Evolutionary conservation across 2,797 vertebrate species (phyloP).

Genomic region (Paramormyrops hopkinsi): DNA sequence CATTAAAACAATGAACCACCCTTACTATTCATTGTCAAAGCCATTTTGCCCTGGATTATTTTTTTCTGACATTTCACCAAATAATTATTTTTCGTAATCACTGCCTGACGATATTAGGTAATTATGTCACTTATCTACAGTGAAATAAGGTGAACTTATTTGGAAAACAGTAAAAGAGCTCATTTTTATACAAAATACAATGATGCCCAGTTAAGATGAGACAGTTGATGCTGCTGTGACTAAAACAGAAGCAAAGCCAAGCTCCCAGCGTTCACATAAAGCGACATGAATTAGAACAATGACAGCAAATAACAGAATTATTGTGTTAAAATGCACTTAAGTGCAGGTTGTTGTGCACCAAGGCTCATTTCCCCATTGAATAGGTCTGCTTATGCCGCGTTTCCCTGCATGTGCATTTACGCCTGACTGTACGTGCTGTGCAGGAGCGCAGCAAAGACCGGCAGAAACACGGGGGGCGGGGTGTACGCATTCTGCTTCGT

Average conservation of each 20-base stretch:
- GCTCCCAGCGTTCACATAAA: neutral
- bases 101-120: neutral
- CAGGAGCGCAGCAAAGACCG: slow-evolving; percentile 20
- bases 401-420: neutral
- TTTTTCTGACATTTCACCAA: neutral
- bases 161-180: neutral
- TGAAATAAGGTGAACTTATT: neutral
- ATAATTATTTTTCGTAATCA: neutral
- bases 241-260: neutral
- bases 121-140: neutral
- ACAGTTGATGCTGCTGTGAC: neutral
- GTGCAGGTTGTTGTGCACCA: neutral
- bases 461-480: neutral
- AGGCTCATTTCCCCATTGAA: neutral
- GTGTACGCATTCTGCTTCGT: slow-evolving; percentile 41
- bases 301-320: neutral
- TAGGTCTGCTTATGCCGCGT: neutral
- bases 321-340: neutral
- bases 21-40: neutral
- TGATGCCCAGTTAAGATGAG: neutral
- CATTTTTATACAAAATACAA: neutral
- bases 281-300: neutral
- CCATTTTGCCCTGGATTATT: neutral
- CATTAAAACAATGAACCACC: neutral
- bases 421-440: neutral